These are phyloP conservation scores for Trichogramma evanescens DNA, from an alignment of 2,888 invertebrate species.

Conservation along the genomic window DNA sequence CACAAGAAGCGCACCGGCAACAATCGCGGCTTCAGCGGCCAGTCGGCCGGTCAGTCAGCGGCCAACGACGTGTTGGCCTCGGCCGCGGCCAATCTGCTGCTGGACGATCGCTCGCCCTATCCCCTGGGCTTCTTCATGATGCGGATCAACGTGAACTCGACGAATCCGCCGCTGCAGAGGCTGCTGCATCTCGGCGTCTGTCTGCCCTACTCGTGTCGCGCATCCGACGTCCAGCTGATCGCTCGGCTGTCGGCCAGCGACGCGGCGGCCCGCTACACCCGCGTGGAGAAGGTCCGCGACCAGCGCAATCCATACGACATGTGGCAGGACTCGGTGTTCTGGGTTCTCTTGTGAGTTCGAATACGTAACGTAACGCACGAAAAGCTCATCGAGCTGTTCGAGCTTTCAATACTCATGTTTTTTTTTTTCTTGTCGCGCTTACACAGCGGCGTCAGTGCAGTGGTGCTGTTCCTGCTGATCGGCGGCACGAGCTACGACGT, in stretches of 20 bases:
- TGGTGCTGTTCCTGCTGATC: slow-evolving; percentile 54
- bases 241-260: slow-evolving; percentile 50
- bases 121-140: slow-evolving; percentile 43
- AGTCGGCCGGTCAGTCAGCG: not conserved
- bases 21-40: slow-evolving; percentile 27
- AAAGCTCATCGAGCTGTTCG: not conserved
- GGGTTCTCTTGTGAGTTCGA: slow-evolving; percentile 63
- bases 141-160: slow-evolving; percentile 35
- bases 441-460: slow-evolving; percentile 51
- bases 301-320: slow-evolving; percentile 61
- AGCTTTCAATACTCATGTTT: not conserved
- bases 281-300: slow-evolving; percentile 60
- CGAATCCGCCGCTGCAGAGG: slow-evolving; percentile 53
- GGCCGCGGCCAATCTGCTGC: slow-evolving; percentile 14
- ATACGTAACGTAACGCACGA: no score
- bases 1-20: slow-evolving; percentile 26
- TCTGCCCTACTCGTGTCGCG: slow-evolving; percentile 63
- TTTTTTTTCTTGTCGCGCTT: not conserved
- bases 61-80: not conserved
- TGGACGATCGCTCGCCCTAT: slow-evolving; percentile 37
- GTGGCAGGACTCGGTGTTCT: slow-evolving; percentile 64
- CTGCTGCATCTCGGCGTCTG: slow-evolving; percentile 70
- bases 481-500: slow-evolving; percentile 68
- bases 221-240: slow-evolving; percentile 54
- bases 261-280: slow-evolving; percentile 45